Percentiles rank a stretch among this genome's conserved stretches.
phyloP scores from a whole-genome alignment of 2,113 vertebrate species.

The Reinhardtius hippoglossoides region DNA sequence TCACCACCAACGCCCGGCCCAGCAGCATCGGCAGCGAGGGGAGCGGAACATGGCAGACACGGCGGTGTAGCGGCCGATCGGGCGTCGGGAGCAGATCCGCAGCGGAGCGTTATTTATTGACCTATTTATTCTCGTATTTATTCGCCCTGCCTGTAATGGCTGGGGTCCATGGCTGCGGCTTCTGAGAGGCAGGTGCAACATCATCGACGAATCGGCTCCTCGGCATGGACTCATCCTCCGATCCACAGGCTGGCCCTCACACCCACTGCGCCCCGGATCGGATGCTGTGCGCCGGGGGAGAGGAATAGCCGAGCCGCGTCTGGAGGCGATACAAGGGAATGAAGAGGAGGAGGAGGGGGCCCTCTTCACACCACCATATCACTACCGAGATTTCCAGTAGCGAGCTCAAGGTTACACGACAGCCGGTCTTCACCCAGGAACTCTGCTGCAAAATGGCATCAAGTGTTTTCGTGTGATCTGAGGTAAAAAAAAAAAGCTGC shows the following conservation, averaged over 20 bases:
- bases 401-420: constrained; percentile 61
- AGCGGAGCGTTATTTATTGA: constrained; percentile 63
- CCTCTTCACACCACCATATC: constrained; percentile 34
- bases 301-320: constrained; percentile 56
- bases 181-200: constrained; percentile 80
- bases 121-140: constrained; percentile 72
- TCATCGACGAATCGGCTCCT: constrained; percentile 64
- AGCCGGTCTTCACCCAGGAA: background rate
- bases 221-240: constrained; percentile 69
- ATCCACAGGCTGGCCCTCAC: constrained; percentile 52
- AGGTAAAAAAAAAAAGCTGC: constrained; percentile 11
- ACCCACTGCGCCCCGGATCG: constrained; percentile 31
- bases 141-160: constrained; percentile 68
- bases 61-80: constrained; percentile 18
- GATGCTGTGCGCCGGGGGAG: constrained; percentile 43
- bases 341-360: constrained; percentile 34
- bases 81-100: constrained; percentile 5
- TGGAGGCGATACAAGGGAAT: constrained; percentile 38
- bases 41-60: constrained; percentile 38
- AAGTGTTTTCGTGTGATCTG: constrained; percentile 17
- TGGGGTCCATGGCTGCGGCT: constrained; percentile 77
- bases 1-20: constrained; percentile 68
- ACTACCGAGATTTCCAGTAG: constrained; percentile 11
- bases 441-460: constrained; percentile 27
- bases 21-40: constrained; percentile 50